Evolutionary conservation across 2,113 vertebrate genomes (phyloP), one percentile per base, ranked within the genome.

Genomic region (Engraulis encrasicolus): DNA sequence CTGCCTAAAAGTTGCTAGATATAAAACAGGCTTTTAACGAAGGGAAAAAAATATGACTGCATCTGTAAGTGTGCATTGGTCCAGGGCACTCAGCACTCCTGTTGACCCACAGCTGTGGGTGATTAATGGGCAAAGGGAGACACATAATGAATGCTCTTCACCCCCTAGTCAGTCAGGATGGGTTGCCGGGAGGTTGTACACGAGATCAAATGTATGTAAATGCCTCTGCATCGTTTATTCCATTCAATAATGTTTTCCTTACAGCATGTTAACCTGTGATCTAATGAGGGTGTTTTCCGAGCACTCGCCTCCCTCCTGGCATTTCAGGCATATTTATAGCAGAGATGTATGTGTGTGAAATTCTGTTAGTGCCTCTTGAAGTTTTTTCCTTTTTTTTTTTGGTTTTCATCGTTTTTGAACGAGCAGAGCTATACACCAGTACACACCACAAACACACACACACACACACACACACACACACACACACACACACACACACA

Each of bases 401-500:
- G 79, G 81, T 80, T 88, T 88, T 81, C 84, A 87, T 79, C 54
- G 81, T 85, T 48, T 85, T 85, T 84, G 86, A 84, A 89, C 89
- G 88, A 92, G 88, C 87, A 91, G 83, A 84, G 82, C 85, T 88
- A 85, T 91, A 91, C 79, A 89, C 89, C 90, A 88, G 89, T n/a
- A n/a, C n/a, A n/a, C n/a, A n/a, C n/a, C n/a, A n/a, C n/a, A n/a
- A n/a, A n/a, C n/a, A n/a, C n/a, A n/a, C n/a, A n/a, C n/a, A n/a
- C n/a, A n/a, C n/a, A n/a, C n/a, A n/a, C n/a, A n/a, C n/a, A n/a
- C n/a, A n/a, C n/a, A n/a, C n/a, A n/a, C n/a, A n/a, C n/a, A n/a
- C n/a, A n/a, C n/a, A n/a, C n/a, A n/a, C n/a, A n/a, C n/a, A n/a
- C n/a, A n/a, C n/a, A n/a, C n/a, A n/a, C n/a, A n/a, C n/a, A n/a